Evolutionary conservation across 2,888 invertebrate genomes (phyloP).

Genomic region (Meteorus cinctellus): DNA sequence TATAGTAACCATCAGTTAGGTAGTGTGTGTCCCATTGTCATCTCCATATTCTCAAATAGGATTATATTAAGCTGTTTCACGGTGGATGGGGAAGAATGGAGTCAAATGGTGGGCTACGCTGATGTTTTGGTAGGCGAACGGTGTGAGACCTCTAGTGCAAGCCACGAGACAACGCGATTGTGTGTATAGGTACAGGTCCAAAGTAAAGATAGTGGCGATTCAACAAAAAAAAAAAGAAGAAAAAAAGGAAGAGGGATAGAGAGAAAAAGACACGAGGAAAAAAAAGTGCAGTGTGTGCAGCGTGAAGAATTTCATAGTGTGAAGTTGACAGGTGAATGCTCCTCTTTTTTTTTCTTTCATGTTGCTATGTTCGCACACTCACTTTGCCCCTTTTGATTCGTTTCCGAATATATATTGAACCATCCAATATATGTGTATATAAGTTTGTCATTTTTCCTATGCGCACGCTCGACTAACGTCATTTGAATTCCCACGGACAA

Average conservation of each 20-base stretch:
- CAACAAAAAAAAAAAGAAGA: slow-evolving; percentile 47
- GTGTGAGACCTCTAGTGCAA: slow-evolving; percentile 58
- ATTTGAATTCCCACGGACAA: slow-evolving; percentile 6
- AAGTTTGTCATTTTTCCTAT: background rate
- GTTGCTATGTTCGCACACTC: slow-evolving; percentile 22
- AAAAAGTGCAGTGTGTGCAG: slow-evolving; percentile 2
- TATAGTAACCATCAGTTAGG: slow-evolving; percentile 15
- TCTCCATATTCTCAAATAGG: slow-evolving; percentile 67
- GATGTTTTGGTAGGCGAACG: slow-evolving; percentile 71
- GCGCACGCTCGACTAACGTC: background rate
- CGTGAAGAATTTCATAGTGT: slow-evolving; percentile 34
- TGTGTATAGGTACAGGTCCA: slow-evolving; percentile 8
- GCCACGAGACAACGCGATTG: slow-evolving; percentile 40
- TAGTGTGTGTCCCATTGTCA: slow-evolving; percentile 56
- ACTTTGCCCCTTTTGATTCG: slow-evolving; percentile 14
- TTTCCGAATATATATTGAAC: slow-evolving; percentile 16
- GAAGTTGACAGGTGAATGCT: slow-evolving; percentile 71
- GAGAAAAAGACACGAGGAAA: slow-evolving; percentile 50
- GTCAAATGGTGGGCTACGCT: slow-evolving; percentile 70
- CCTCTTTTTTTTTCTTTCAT: slow-evolving; percentile 34
- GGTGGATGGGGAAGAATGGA: slow-evolving; percentile 64
- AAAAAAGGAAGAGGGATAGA: slow-evolving; percentile 32
- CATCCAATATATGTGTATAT: background rate
- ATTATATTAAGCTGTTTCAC: slow-evolving; percentile 73
- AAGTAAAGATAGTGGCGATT: slow-evolving; percentile 31